These are phyloP conservation scores for Trachelus stipa DNA, from an alignment of 2,888 invertebrate genomes.

Conservation along the genomic window DNA sequence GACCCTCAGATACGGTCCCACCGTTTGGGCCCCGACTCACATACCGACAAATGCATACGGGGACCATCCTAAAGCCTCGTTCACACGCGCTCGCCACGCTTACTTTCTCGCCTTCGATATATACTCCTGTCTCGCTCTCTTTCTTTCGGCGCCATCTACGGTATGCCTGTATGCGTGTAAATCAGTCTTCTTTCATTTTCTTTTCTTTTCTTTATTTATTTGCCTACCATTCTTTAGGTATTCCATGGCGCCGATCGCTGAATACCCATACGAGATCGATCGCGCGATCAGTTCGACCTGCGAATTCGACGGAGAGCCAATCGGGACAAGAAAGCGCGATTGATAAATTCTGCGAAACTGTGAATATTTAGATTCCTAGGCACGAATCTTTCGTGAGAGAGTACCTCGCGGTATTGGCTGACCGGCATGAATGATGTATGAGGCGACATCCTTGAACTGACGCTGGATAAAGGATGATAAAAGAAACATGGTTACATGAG, in stretches of 20 bases:
- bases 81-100: background rate
- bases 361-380: conserved; percentile 14
- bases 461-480: background rate
- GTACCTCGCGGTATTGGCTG: conserved; percentile 1
- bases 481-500: background rate
- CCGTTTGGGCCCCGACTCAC: conserved; percentile 38
- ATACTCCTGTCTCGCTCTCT: background rate
- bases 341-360: conserved; percentile 6
- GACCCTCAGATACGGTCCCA: conserved; percentile 54
- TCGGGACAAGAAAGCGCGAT: background rate
- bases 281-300: conserved; percentile 22
- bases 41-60: conserved; percentile 33
- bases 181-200: conserved; percentile 6
- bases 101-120: background rate
- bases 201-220: conserved; percentile 29
- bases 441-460: conserved; percentile 6
- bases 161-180: background rate
- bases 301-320: conserved; percentile 2
- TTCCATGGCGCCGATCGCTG: background rate
- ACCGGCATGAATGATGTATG: conserved; percentile 11
- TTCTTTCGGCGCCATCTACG: background rate
- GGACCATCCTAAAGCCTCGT: conserved; percentile 3
- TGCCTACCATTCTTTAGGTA: background rate
- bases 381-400: conserved; percentile 10
- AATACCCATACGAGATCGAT: conserved; percentile 13